Evolutionary conservation across 2,113 vertebrate species (phyloP).

Genomic region (Gracilinanus agilis): DNA sequence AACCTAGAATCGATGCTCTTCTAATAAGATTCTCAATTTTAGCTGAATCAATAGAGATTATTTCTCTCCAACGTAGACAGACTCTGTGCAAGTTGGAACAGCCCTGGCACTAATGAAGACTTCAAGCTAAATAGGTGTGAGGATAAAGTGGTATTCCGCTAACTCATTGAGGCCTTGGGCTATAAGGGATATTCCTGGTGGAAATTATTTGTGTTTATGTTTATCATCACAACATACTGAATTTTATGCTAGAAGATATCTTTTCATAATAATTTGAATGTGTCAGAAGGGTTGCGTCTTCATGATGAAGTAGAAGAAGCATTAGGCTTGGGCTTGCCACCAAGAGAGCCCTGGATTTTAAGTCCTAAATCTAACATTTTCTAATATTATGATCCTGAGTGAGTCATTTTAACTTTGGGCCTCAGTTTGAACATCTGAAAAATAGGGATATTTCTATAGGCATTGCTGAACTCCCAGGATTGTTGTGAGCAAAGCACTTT

Average conservation of each 20-base stretch:
- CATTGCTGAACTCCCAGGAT: not conserved
- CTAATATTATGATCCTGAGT: not conserved
- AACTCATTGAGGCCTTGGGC: not conserved
- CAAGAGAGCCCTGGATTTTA: not conserved
- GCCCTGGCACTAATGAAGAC: slow-evolving; percentile 54
- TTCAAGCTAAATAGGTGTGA: slow-evolving; percentile 36
- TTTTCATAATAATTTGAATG: not conserved
- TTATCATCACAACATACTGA: accelerated
- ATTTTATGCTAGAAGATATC: not conserved
- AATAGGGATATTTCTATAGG: not conserved
- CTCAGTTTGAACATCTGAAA: not conserved
- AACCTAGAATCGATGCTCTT: slow-evolving; percentile 64
- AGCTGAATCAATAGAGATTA: slow-evolving; percentile 29
- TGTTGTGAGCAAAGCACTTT: not conserved
- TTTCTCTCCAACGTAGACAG: slow-evolving; percentile 17
- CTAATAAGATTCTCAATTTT: slow-evolving; percentile 67
- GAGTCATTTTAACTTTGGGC: not conserved
- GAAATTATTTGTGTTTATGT: not conserved
- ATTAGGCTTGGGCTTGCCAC: not conserved
- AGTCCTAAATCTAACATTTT: not conserved
- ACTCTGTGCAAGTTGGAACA: slow-evolving; percentile 42
- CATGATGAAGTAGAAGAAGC: not conserved
- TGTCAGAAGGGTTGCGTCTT: not conserved
- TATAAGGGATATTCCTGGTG: not conserved
- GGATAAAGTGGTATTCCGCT: slow-evolving; percentile 23